Percentiles rank a stretch among this genome's conserved stretches.
phyloP scores from a whole-genome alignment of 2,888 invertebrate species.

The Cantharis lateralis region DNA sequence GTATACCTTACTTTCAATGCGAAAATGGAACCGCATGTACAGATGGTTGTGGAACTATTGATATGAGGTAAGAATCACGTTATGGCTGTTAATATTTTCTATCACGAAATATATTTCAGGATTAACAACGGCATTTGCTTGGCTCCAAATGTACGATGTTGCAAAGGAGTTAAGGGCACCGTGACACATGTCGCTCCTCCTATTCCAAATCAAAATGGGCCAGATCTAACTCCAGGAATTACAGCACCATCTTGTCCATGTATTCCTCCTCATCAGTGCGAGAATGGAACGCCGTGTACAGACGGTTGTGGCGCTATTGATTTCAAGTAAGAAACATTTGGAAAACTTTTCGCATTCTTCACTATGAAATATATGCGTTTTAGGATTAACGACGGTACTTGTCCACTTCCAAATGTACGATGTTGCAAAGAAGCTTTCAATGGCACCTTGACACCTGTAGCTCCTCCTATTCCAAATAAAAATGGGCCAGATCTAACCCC shows the following conservation, averaged over 20 bases:
- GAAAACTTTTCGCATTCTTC: not conserved
- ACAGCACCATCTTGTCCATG: not conserved
- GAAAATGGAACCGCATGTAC: slow-evolving; percentile 68
- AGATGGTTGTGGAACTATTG: slow-evolving; percentile 74
- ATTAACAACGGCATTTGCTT: no score
- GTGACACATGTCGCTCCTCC: no score
- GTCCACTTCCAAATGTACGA: not conserved
- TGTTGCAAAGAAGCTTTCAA: not conserved
- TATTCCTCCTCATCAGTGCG: not conserved
- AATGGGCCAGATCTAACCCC: not conserved
- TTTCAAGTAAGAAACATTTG: not conserved
- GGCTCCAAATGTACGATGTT: no score
- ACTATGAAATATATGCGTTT: not conserved
- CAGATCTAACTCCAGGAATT: not conserved
- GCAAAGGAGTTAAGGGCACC: no score
- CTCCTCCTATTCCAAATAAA: no score
- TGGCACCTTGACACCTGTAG: no score
- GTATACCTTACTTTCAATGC: no score
- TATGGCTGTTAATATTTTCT: no score
- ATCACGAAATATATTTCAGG: no score
- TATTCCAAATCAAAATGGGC: not conserved
- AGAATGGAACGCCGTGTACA: not conserved
- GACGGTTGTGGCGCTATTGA: not conserved
- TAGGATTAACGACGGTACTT: not conserved
- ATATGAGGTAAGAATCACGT: slow-evolving; percentile 79